Base-by-base conservation (phyloP, 1,140 invertebrate genomes). In the Microplitis demolitor region DNA sequence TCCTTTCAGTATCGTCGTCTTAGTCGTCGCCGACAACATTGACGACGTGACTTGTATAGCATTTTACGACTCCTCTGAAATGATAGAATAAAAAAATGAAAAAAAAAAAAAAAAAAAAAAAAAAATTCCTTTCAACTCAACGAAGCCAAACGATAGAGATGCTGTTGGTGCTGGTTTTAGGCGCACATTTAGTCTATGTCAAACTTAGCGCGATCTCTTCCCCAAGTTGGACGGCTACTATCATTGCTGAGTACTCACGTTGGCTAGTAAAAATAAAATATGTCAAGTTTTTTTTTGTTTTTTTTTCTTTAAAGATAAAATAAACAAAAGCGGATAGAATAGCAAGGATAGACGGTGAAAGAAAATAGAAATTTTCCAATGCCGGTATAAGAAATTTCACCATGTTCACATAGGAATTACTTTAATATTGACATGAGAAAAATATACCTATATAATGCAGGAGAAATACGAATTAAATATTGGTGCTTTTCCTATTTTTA, bases 121-220 rank as follows among this genome's bases (percentile, higher is more conserved):
- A n/a, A 31, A 66, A 50, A 56, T 61, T 71, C 34, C 62, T 64
- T 64, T 71, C 62, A 64, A 54, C 63, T 60, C 53, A 56, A 37
- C 24, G 34, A 34, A 64, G 50, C 61, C 16, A 53, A 37, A 37
- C 51, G 35, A 66, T 72, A 58, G 54, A 35, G 0, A 54, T 58
- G 24, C 5, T 45, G 0, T 45, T 24, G 24, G 2, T 24, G 61
- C 34, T 14, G 24, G 13, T 14, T 71, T 34, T 54, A 50, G 13
- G n/a, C 61, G n/a, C 54, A 71, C 45, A 34, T 54, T 71, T 71
- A 62, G 69, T 64, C 61, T 64, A 45, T 71, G 69, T 71, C 69
- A 63, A 71, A 63, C 60, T 71, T 71, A 60, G 53, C 14, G 3
- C 14, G 45, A 51, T 63, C 33, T 54, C 24, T 34, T 62, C 34